Evolutionary conservation across 2,888 invertebrate genomes (phyloP).

Genomic region (Euspilapteryx auroguttella): DNA sequence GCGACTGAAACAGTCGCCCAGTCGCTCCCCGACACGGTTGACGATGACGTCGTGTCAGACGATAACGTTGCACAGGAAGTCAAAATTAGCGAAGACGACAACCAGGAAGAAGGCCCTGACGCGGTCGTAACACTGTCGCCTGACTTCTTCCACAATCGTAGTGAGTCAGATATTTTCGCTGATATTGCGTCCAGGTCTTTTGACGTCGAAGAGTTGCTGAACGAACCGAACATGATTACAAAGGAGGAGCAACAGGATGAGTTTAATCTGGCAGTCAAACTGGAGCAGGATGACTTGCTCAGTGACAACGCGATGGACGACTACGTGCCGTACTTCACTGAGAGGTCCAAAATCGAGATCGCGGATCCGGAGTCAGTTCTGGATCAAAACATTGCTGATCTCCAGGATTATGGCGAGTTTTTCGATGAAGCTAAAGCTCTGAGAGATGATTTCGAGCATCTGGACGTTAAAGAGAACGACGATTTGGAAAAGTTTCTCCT

Average conservation of each 20-base stretch:
- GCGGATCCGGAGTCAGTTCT: slow-evolving; percentile 46
- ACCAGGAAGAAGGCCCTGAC: slow-evolving; percentile 19
- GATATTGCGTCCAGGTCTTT: slow-evolving; percentile 43
- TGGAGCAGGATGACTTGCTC: slow-evolving; percentile 32
- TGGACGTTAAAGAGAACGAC: slow-evolving; percentile 37
- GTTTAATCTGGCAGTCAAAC: slow-evolving; percentile 28
- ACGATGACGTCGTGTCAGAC: slow-evolving; percentile 40
- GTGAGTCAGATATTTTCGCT: slow-evolving; percentile 36
- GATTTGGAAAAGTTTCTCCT: slow-evolving; percentile 41
- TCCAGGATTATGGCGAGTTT: slow-evolving; percentile 53
- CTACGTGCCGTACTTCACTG: slow-evolving; percentile 39
- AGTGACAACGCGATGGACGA: slow-evolving; percentile 48
- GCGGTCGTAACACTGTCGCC: slow-evolving; percentile 40
- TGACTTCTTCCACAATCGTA: slow-evolving; percentile 30
- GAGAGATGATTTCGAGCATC: slow-evolving; percentile 38
- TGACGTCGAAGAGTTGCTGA: slow-evolving; percentile 45
- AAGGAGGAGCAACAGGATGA: slow-evolving; percentile 19
- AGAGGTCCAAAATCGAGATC: slow-evolving; percentile 26
- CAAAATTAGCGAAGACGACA: slow-evolving; percentile 38
- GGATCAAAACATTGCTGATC: slow-evolving; percentile 61
- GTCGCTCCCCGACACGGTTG: slow-evolving; percentile 21
- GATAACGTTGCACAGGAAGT: slow-evolving; percentile 50
- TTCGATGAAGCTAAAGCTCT: slow-evolving; percentile 35
- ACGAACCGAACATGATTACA: slow-evolving; percentile 35
- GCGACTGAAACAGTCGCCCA: slow-evolving; percentile 46